These are phyloP conservation scores for Diadegma fenestrale DNA, from an alignment of 2,888 invertebrate species.

Conservation along the genomic window DNA sequence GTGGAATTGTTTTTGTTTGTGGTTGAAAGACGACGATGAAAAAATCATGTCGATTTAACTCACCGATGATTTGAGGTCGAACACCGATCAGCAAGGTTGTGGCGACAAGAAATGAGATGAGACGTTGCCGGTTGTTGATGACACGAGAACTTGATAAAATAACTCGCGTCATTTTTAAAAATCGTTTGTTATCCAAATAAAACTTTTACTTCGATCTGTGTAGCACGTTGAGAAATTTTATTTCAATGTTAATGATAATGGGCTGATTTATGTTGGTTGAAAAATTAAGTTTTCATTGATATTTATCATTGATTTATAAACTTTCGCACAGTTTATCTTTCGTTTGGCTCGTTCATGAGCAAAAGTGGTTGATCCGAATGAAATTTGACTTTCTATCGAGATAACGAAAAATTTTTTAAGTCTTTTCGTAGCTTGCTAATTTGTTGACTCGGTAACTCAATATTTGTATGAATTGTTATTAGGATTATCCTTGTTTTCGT, in stretches of 20 bases:
- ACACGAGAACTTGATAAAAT: constrained; percentile 71
- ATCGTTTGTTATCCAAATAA: constrained; percentile 32
- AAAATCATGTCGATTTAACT: constrained; percentile 71
- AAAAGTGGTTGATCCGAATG: not conserved
- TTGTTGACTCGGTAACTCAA: not conserved
- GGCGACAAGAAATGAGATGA: constrained; percentile 75
- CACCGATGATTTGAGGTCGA: constrained; percentile 80
- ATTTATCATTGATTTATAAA: not conserved
- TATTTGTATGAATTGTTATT: constrained; percentile 7
- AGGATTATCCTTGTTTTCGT: not conserved
- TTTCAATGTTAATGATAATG: not conserved
- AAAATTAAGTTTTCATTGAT: not conserved
- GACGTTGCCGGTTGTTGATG: constrained; percentile 69
- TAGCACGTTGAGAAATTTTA: not conserved
- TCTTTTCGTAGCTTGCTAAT: not conserved
- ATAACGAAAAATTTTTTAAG: constrained; percentile 60
- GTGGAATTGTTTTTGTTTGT: constrained; percentile 1
- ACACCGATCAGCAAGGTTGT: constrained; percentile 76
- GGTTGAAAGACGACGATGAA: not conserved
- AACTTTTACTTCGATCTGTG: constrained; percentile 45
- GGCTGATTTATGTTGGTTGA: not conserved
- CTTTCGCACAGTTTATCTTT: not conserved
- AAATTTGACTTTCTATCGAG: constrained; percentile 61
- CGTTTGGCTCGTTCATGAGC: not conserved
- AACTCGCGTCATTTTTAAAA: constrained; percentile 63